Conservation (phyloP, 2,113 vertebrate genomes). For the Recurvirostra avosetta region DNA sequence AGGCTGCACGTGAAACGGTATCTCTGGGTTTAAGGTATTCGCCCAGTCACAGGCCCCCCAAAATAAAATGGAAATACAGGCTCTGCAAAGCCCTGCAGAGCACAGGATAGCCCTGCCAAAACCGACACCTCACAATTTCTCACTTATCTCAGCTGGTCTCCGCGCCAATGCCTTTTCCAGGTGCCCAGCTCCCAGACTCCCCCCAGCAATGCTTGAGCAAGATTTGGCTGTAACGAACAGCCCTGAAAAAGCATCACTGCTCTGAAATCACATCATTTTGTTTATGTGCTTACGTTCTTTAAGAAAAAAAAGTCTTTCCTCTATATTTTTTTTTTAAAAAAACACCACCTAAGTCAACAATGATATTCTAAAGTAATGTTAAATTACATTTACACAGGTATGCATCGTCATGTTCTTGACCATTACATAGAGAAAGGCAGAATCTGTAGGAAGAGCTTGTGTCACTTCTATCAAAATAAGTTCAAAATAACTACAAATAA, state of each 20-base stretch:
- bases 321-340: background rate
- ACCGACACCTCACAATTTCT: constrained; percentile 18
- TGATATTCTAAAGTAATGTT: background rate
- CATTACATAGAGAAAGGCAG: background rate
- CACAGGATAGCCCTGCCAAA: constrained; percentile 10
- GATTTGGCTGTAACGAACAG: background rate
- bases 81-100: background rate
- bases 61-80: background rate
- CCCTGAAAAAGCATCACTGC: background rate
- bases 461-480: background rate
- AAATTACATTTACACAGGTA: background rate
- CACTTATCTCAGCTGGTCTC: constrained; percentile 1
- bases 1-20: background rate
- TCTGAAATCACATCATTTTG: background rate
- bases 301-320: background rate
- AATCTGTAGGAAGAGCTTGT: background rate
- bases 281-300: background rate
- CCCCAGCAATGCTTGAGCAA: background rate
- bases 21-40: background rate
- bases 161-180: constrained; percentile 9
- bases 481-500: background rate
- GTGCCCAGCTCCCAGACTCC: background rate
- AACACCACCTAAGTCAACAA: background rate
- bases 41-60: background rate
- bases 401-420: fast-evolving